Evolutionary conservation across 2,113 vertebrate species (phyloP).

Genomic region (Stigmatopora argus): DNA sequence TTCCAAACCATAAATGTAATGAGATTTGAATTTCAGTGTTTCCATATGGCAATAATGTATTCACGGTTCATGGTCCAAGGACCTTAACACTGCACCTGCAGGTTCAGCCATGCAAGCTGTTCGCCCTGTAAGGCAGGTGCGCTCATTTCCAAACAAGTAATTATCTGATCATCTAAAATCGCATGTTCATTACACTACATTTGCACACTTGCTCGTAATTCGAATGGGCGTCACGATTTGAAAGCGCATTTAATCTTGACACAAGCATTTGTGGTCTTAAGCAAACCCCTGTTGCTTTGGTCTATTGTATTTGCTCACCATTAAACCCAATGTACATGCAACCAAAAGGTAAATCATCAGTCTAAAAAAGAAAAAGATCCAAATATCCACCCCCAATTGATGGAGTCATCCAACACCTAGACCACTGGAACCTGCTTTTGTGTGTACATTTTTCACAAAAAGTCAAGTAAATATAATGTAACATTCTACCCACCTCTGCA

Average conservation of each 20-base stretch:
- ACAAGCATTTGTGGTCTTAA: not conserved
- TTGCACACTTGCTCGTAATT: not conserved
- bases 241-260: not conserved
- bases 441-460: no score
- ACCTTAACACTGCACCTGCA: slow-evolving; percentile 3
- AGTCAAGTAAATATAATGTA: no score
- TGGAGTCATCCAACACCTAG: no score
- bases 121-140: not conserved
- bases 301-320: not conserved
- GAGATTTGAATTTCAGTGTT: not conserved
- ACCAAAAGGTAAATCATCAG: not conserved
- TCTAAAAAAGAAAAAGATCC: not conserved
- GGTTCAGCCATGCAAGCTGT: not conserved
- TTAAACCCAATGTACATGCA: not conserved
- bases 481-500: slow-evolving; percentile 16
- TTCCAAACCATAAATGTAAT: not conserved
- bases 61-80: not conserved
- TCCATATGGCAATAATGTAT: not conserved
- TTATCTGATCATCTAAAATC: not conserved
- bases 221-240: not conserved
- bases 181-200: not conserved
- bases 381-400: not conserved
- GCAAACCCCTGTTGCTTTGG: not conserved
- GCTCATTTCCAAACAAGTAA: slow-evolving; percentile 2
- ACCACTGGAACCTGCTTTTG: no score